Percentiles rank a stretch among this genome's conserved stretches.
phyloP scores from a whole-genome alignment of 37 sponge, comb jelly and placozoan genomes.

The Beroe ovata region DNA sequence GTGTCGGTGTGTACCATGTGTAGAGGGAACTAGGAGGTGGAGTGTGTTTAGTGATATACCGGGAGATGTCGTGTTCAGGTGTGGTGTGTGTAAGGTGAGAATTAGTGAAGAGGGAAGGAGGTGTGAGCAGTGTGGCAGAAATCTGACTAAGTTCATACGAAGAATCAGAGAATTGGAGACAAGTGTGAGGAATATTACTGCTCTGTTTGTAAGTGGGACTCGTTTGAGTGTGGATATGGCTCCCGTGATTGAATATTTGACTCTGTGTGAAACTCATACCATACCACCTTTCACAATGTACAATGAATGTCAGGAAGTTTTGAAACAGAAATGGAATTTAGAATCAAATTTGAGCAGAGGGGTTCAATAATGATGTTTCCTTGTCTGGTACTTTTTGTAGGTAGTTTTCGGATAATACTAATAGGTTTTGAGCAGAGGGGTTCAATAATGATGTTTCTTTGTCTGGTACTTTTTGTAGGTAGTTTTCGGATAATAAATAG shows the following conservation, averaged over 20 bases:
- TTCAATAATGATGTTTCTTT: too few species aligned
- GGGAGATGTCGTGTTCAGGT: neutral
- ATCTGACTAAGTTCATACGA: neutral
- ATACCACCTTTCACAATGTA: slow-evolving; percentile 1
- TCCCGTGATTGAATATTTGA: neutral
- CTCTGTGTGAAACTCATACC: neutral
- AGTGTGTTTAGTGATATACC: neutral
- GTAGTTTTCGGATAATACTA: too few species aligned
- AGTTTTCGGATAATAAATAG: neutral
- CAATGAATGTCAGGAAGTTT: slow-evolving; percentile 63
- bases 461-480: neutral
- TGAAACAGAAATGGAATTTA: slow-evolving; percentile 51
- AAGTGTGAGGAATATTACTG: neutral
- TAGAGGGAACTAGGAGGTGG: neutral
- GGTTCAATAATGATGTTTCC: too few species aligned
- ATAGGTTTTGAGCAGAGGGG: too few species aligned
- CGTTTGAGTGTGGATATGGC: neutral
- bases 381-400: too few species aligned
- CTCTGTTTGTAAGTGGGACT: neutral
- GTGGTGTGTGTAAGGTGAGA: neutral
- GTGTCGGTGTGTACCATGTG: slow-evolving; percentile 17
- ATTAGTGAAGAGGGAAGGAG: neutral
- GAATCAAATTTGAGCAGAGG: slow-evolving; percentile 4
- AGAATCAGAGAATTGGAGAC: neutral
- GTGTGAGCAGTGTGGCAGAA: neutral